Evolutionary conservation across 1,140 invertebrate genomes (phyloP).

Genomic region (Plutomurus gul): DNA sequence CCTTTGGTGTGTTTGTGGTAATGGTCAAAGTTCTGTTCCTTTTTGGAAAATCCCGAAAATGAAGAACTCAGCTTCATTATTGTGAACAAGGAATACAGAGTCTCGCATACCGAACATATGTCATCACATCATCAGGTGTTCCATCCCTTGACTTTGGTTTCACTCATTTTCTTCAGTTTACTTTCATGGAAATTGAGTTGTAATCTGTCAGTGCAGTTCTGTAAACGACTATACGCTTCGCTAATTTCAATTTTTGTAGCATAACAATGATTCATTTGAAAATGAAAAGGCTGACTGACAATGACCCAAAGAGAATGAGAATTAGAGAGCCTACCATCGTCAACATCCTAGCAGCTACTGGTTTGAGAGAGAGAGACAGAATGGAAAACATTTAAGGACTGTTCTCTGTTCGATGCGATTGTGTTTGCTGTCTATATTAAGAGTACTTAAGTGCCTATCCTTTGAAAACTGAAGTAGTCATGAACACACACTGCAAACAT

Average conservation of each 20-base stretch:
- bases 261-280: neutral
- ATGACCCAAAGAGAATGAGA: neutral
- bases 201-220: neutral
- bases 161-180: neutral
- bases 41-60: neutral
- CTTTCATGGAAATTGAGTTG: neutral
- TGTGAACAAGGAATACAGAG: neutral
- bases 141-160: neutral
- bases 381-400: neutral
- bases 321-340: too few species aligned
- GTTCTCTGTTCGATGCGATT: neutral
- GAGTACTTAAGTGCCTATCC: neutral
- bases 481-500: neutral
- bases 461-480: neutral
- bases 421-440: neutral
- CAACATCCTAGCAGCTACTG: neutral
- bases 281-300: neutral
- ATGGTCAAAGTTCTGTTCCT: slow-evolving; percentile 19
- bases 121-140: slow-evolving; percentile 17
- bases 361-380: neutral
- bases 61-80: neutral
- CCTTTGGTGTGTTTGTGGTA: neutral
- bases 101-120: neutral
- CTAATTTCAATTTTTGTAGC: slow-evolving; percentile 17
- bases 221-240: neutral